Evolutionary conservation across 2,797 vertebrate species (phyloP), one percentile per base, ranked within the genome.

Genomic region (Moxostoma hubbsi): DNA sequence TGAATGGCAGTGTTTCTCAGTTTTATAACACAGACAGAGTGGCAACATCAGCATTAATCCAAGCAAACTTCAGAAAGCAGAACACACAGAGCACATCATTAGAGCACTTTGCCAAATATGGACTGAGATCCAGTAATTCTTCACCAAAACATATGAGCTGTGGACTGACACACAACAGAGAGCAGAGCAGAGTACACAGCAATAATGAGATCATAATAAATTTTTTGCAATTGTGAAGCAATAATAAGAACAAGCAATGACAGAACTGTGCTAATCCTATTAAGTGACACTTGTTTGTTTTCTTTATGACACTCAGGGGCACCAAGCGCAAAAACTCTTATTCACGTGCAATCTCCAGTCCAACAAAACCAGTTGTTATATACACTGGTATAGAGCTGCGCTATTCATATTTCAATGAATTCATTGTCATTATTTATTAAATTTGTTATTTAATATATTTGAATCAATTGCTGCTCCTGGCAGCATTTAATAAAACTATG

Each of bases 11-110:
- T 9, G 7, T 61, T 47, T 50, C 63, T 58, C 1, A 5, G 54
- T 67, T 77, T 63, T 53, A 54, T n/a, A 70, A 13, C 66, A 24
- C 54, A 77, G 74, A 12, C 54, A 9, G 16, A 70, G 66, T 53
- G 75, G 57, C 75, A 77, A 62, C 75, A 77, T 77, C 49, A 70
- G 75, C 12, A 13, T 69, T 70, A 77, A 77, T 77, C 49, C 57
- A 69, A 9, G 57, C 61, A 69, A 77, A 58, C 45, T 47, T 51
- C 49, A 59, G 65, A 77, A 69, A 53, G 57, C 57, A 45, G 58
- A 70, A 11, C 66, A 77, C 66, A 77, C 24, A 66, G 49, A 54
- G 49, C 66, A 77, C 66, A 54, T 62, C 75, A 70, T 70, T 70
- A 63, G n/a, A 77, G 8, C 7, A 18, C 57, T 70, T 62, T 43